These are phyloP conservation scores for Acanthaster planci DNA, from an alignment of 35 echinoderm and acorn worm genomes.

Conservation along the genomic window DNA sequence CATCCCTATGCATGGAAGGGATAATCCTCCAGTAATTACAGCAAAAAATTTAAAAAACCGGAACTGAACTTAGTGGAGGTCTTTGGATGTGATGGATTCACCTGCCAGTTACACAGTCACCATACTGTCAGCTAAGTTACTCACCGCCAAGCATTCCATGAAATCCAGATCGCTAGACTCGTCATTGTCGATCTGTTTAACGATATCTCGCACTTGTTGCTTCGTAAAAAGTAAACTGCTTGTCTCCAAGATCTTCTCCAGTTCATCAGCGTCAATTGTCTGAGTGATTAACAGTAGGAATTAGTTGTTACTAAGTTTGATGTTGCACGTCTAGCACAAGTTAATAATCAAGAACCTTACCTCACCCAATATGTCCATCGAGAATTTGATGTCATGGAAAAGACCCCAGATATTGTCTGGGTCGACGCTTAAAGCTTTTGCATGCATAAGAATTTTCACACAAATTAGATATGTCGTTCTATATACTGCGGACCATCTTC, in stretches of 20 bases:
- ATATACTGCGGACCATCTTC: no score
- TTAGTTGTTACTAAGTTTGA: no score
- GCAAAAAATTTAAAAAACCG: not conserved
- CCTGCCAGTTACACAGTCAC: no score
- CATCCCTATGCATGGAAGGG: not conserved
- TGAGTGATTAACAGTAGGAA: constrained; percentile 9
- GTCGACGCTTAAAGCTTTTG: no score
- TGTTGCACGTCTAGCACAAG: no score
- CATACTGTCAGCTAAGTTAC: constrained; percentile 3
- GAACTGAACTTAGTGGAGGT: not conserved
- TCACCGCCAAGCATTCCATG: constrained; percentile 90
- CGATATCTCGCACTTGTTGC: constrained; percentile 87
- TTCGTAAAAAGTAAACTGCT: constrained; percentile 88
- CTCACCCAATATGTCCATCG: no score
- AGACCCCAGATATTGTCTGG: no score
- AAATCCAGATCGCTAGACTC: constrained; percentile 85
- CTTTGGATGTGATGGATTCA: not conserved
- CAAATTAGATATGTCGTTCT: no score
- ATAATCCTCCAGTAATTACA: not conserved
- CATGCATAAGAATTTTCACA: no score
- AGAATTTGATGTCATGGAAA: no score
- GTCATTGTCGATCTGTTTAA: constrained; percentile 84
- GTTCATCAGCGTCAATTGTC: constrained; percentile 90
- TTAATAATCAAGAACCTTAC: no score
- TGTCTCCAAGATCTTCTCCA: constrained; percentile 80